phyloP scores from a whole-genome alignment of 2,888 invertebrate genomes.

The Agonopterix heracliana region DNA sequence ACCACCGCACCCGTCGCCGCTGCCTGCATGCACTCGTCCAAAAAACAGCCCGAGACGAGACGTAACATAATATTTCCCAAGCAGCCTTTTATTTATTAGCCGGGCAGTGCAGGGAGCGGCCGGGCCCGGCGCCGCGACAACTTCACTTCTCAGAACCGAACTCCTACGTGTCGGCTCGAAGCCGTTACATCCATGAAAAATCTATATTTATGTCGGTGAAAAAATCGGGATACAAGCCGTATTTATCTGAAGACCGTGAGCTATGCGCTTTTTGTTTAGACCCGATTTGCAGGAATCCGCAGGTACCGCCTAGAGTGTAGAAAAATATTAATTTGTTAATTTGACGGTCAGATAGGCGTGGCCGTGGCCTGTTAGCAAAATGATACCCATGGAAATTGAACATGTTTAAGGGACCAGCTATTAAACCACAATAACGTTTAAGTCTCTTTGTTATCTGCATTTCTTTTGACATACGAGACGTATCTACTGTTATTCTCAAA shows the following conservation, averaged over 20 bases:
- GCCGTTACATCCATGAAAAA: slow-evolving; percentile 71
- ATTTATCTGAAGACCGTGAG: slow-evolving; percentile 65
- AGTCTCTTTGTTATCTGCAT: neutral
- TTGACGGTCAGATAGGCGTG: slow-evolving; percentile 45
- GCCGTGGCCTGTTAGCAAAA: slow-evolving; percentile 28
- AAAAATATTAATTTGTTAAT: slow-evolving; percentile 61
- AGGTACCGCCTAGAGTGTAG: slow-evolving; percentile 50
- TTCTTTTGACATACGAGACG: neutral
- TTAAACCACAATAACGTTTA: neutral
- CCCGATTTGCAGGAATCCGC: slow-evolving; percentile 66
- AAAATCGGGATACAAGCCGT: slow-evolving; percentile 63
- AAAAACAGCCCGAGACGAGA: slow-evolving; percentile 51
- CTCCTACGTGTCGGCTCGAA: slow-evolving; percentile 60
- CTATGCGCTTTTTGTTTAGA: slow-evolving; percentile 63
- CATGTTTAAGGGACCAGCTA: slow-evolving; percentile 3
- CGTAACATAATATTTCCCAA: slow-evolving; percentile 75
- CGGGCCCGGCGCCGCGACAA: slow-evolving; percentile 66
- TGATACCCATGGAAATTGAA: slow-evolving; percentile 10
- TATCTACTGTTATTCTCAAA: neutral
- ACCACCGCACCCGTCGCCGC: slow-evolving; percentile 32
- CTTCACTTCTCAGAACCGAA: slow-evolving; percentile 64
- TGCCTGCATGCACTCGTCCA: slow-evolving; percentile 38
- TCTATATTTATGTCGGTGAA: slow-evolving; percentile 72
- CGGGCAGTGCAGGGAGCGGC: slow-evolving; percentile 38
- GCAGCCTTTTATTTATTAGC: slow-evolving; percentile 73